Evolutionary conservation across 2,888 invertebrate species (phyloP), one percentile per base, ranked within the genome.

Genomic region (Meloe dianella): DNA sequence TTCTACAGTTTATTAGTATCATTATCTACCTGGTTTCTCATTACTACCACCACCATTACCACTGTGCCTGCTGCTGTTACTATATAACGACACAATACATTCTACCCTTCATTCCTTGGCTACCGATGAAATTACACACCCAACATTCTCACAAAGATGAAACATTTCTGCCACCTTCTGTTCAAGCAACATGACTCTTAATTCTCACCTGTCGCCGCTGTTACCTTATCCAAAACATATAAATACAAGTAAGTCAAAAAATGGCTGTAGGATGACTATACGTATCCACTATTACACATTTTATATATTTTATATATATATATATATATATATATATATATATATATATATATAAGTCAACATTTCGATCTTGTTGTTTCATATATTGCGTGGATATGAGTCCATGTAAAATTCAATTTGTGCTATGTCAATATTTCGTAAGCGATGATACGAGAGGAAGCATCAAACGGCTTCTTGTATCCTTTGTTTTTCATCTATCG

Each of bases 401-500:
- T 71, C 72, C 72, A 77, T 77, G 76, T 77, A 77, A 76, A 77
- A 77, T 77, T 77, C 77, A 77, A 77, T 77, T 77, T 77, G 70
- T 74, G 71, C 75, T 73, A 71, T 73, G 71, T 71, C 71, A 70
- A 71, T 71, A 71, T 70, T 68, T 63, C 68, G 68, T 63, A 65
- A 68, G 27, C 24, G 54, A 54, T 24, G 27, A 54, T 27, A 54
- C 54, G 54, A n/a, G 27, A 27, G 27, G 27, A 27, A 22, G 54
- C 54, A 54, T 54, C 14, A 54, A 54, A 14, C 24, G n/a, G 54
- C 7, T 24, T 54, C 12, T 14, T 6, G 20, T 20, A 8, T 54
- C 22, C 24, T 24, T 54, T 22, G 24, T 54, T 54, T 14, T 54
- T 54, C 54, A 6, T n/a, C 27, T 27, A 27, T 22, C 22, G 2